Percentiles rank a stretch among this genome's conserved stretches.
phyloP scores from a whole-genome alignment of 2,888 invertebrate species.

The Ischnus inquisitorius region DNA sequence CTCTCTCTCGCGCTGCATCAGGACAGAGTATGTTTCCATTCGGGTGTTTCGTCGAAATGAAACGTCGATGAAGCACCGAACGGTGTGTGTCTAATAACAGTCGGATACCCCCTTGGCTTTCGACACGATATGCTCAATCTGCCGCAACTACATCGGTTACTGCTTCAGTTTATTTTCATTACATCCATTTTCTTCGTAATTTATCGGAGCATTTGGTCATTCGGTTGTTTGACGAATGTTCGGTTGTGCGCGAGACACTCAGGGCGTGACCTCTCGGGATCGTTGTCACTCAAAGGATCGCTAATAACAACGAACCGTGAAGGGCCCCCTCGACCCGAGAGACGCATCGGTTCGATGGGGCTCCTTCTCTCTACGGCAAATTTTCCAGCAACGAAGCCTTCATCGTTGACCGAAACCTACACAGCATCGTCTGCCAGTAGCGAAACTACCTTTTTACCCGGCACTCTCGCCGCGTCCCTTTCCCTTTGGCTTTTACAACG shows the following conservation, averaged over 20 bases:
- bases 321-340: conserved; percentile 17
- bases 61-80: conserved; percentile 45
- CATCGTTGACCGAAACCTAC: conserved; percentile 60
- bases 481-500: conserved; percentile 23
- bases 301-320: conserved; percentile 36
- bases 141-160: background rate
- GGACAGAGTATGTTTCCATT: conserved; percentile 23
- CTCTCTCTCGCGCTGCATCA: no score
- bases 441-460: conserved; percentile 19
- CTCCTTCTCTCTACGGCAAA: conserved; percentile 5
- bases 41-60: conserved; percentile 58
- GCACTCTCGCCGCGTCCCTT: conserved; percentile 11
- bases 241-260: background rate
- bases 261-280: background rate
- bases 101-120: conserved; percentile 35
- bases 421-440: conserved; percentile 39
- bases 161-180: background rate
- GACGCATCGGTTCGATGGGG: conserved; percentile 23
- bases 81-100: conserved; percentile 52
- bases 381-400: conserved; percentile 50
- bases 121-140: conserved; percentile 18
- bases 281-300: conserved; percentile 27
- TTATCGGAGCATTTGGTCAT: conserved; percentile 9
- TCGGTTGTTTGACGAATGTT: background rate
- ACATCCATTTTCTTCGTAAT: background rate